A percentile compares a stretch with the other conserved stretches of the same genome.
Conservation (phyloP, 2,797 vertebrate species). For the Cuculus canorus region DNA sequence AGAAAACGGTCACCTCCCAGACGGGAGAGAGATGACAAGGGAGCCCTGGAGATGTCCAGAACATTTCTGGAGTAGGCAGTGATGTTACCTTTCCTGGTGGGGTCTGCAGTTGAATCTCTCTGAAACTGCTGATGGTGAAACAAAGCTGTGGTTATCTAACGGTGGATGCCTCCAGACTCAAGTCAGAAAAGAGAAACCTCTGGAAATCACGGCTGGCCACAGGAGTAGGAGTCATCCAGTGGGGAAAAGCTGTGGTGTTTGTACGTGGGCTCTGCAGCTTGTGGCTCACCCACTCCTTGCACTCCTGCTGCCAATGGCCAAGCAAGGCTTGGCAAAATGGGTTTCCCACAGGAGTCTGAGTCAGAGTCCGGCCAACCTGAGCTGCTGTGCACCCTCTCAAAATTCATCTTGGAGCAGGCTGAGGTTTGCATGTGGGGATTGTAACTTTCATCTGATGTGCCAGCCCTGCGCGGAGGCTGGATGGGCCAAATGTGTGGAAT, state of each 20-base stretch:
- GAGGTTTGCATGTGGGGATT: rapidly evolving
- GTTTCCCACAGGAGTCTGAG: neutral
- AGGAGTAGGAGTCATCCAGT: neutral
- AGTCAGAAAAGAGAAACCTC: neutral
- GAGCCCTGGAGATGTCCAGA: neutral
- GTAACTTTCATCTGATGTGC: neutral
- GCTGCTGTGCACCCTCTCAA: neutral
- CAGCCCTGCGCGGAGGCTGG: neutral
- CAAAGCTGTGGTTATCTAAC: neutral
- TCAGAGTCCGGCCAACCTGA: neutral
- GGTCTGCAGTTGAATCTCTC: neutral
- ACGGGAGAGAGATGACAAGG: neutral
- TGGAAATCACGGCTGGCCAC: neutral
- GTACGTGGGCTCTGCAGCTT: neutral
- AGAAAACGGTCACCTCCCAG: neutral
- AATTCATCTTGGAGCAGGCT: neutral
- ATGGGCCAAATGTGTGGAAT: too few relatives aligned
- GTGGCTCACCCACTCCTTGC: rapidly evolving
- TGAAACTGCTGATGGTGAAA: neutral
- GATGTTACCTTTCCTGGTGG: rapidly evolving
- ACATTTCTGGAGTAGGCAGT: neutral
- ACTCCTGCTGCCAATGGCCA: rapidly evolving
- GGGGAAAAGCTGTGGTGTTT: neutral
- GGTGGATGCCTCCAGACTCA: neutral
- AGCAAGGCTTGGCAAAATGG: neutral